A percentile compares a stretch with the other conserved stretches of the same genome.
phyloP scores from a whole-genome alignment of 2,888 invertebrate species.

The Onchidella celtica region DNA sequence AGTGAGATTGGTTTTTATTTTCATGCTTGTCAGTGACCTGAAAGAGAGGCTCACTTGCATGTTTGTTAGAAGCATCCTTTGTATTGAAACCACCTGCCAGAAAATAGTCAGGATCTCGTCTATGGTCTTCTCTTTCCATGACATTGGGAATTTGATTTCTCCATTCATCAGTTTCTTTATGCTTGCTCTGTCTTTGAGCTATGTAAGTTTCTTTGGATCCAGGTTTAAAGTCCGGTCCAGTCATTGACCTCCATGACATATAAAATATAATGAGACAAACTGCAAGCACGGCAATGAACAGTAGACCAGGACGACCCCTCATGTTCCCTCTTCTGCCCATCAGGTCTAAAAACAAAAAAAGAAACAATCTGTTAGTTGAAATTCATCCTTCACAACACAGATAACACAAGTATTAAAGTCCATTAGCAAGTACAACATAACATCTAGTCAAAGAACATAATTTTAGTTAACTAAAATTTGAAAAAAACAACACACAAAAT shows the following conservation, averaged over 20 bases:
- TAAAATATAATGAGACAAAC: slow-evolving; percentile 42
- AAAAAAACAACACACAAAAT: too few relatives aligned
- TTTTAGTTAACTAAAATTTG: too few relatives aligned
- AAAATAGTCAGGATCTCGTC: slow-evolving; percentile 26
- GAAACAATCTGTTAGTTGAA: neutral
- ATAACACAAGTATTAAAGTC: too few relatives aligned
- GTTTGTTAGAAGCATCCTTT: too few relatives aligned
- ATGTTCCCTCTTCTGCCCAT: slow-evolving; percentile 45
- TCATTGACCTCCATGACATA: slow-evolving; percentile 40
- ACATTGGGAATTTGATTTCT: neutral
- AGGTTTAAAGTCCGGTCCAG: neutral
- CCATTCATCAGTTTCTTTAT: neutral
- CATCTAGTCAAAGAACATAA: too few relatives aligned
- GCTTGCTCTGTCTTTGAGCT: neutral
- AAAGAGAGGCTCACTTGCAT: neutral
- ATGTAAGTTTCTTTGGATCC: slow-evolving; percentile 2
- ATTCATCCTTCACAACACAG: too few relatives aligned
- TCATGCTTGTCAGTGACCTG: too few relatives aligned
- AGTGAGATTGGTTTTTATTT: too few relatives aligned
- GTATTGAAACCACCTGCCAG: too few relatives aligned
- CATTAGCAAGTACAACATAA: too few relatives aligned
- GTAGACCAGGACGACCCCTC: slow-evolving; percentile 39
- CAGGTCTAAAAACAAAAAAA: neutral
- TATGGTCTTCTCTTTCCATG: slow-evolving; percentile 4
- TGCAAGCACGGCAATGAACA: slow-evolving; percentile 28